Conservation (phyloP, 2,113 vertebrate genomes). For the Pseudolaguvia tuberculata region DNA sequence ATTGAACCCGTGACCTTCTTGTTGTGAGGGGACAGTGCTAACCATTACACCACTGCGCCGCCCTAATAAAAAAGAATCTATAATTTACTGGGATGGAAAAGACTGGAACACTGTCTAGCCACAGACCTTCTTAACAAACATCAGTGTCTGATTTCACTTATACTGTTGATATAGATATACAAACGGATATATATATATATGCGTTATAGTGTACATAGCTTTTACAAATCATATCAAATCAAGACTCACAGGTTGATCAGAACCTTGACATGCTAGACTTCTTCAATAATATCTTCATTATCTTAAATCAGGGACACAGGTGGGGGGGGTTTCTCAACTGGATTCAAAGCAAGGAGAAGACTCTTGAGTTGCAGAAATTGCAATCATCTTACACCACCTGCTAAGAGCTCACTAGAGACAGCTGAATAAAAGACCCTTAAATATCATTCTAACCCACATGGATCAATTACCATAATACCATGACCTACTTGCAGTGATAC, state of each 20-base stretch:
- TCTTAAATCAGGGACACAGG: background rate
- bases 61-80: too few species aligned
- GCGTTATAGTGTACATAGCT: too few species aligned
- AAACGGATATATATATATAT: too few species aligned
- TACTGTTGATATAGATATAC: too few species aligned
- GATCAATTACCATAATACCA: background rate
- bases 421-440: background rate
- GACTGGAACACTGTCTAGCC: background rate
- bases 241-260: too few species aligned
- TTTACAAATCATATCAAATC: background rate
- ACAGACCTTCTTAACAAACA: too few species aligned
- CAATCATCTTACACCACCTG: background rate
- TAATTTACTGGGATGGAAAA: background rate
- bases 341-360: background rate
- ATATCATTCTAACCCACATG: background rate
- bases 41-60: too few species aligned
- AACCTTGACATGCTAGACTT: too few species aligned
- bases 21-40: too few species aligned
- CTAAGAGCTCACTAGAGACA: background rate
- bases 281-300: too few species aligned
- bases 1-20: too few species aligned
- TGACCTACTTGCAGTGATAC: background rate
- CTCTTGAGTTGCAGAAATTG: background rate
- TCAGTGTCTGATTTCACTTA: too few species aligned
- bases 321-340: background rate